Evolutionary conservation across 2,888 invertebrate species (phyloP), one percentile per base, ranked within the genome.

Genomic region (Antheraea assamensis): DNA sequence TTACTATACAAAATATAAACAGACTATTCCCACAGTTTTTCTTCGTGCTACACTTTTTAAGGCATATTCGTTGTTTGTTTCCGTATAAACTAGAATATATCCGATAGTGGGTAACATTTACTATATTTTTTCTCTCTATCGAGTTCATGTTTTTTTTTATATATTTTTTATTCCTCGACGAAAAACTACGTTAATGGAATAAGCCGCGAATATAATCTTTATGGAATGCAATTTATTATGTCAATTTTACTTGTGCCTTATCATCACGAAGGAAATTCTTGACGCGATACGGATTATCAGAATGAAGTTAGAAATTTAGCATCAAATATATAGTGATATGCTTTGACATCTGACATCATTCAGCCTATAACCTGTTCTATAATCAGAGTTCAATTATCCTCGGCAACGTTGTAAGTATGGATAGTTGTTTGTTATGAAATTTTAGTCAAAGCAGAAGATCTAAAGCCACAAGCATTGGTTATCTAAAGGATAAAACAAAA

Each of bases 71-170:
- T 64, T 64, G 61, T 64, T 64, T 64, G 61, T 30, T 17, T 64
- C 61, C 61, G 4, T 64, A 64, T 27, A 64, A 30, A 64, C 30
- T 17, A 13, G 17, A 30, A 30, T 30, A 64, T 30, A 64, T 64
- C 30, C 61, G 61, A 64, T 30, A 64, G 17, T 21, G 2, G 27
- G 30, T 64, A 64, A 64, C 61, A 30, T 64, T 64, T 64, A 17
- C 61, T 30, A 64, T 30, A 30, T 30, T 64, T 64, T 64, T 61
- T 61, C 61, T 61, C 24, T 27, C 61, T 61, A 61, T 15, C 61
- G 17, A 24, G 61, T 27, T 17, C 27, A 10, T 58, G 27, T 27
- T 30, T 64, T 30, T 64, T 64, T 30, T 64, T 17, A 17, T n/a
- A n/a, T n/a, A 3, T 30, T 64, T 64, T 64, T 30, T 17, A 64